Base-by-base conservation (phyloP, 30 jellyfish, hydroid and myxozoan species). In the Aurelia aurita complex sp. Pacific region DNA sequence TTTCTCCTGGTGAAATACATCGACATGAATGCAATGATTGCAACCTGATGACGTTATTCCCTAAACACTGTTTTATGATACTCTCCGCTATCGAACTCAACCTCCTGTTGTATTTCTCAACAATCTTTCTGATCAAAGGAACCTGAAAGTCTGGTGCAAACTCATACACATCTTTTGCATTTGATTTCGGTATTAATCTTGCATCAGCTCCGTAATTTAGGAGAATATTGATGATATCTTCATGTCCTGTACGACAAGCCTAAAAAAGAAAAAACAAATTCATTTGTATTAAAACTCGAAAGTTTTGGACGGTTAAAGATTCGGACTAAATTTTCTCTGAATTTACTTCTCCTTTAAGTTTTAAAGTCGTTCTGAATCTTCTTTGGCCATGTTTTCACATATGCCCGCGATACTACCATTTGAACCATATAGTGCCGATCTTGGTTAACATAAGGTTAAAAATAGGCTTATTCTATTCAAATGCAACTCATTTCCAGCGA, bases 241-340 rank as follows among this genome's bases (percentile, higher is more conserved):
- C 88, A 54, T 84, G 86, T 10, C 97, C 98, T 69, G 23, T 60
- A 12, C 92, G 91, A 66, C 98, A 92, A 15, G 98, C 98, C 98
- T 92, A 63, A 5, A 19, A 81, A 42, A 42, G 42, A 35, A 8
- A 57, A 8, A 12, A 62, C 4, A 59, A 3, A 10, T 36, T 36
- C 19, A 67, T 0, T 61, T 3, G 5, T 13, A n/a, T n/a, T n/a
- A n/a, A n/a, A n/a, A n/a, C n/a, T n/a, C n/a, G n/a, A n/a, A n/a
- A n/a, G n/a, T n/a, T n/a, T n/a, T n/a, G n/a, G n/a, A n/a, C n/a
- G n/a, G n/a, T n/a, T n/a, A n/a, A n/a, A n/a, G n/a, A n/a, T n/a
- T n/a, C n/a, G n/a, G n/a, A n/a, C n/a, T n/a, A n/a, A n/a, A n/a
- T n/a, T n/a, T n/a, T n/a, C n/a, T n/a, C n/a, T n/a, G n/a, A n/a